Evolutionary conservation across 2,888 invertebrate species (phyloP).

Genomic region (Agrypnus murinus): DNA sequence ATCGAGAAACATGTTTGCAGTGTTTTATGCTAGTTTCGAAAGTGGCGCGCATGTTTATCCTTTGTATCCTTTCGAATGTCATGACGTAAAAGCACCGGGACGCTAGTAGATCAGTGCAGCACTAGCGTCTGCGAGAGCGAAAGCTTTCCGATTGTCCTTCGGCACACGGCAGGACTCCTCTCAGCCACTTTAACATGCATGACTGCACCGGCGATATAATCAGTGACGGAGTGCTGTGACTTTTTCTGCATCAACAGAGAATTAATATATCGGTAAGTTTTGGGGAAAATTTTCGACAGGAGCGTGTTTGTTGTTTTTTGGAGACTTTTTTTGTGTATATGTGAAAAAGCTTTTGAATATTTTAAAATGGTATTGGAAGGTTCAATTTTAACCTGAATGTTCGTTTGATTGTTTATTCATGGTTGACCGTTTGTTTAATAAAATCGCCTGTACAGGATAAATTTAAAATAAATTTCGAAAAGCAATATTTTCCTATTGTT

Average conservation of each 20-base stretch:
- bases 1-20: conserved; percentile 31
- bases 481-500: not conserved
- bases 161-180: conserved; percentile 33
- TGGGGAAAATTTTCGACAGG: no score
- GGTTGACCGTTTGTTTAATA: no score
- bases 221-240: conserved; percentile 58
- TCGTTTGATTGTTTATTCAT: no score
- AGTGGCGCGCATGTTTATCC: conserved; percentile 48
- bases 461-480: not conserved
- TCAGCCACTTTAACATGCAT: conserved; percentile 59
- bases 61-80: conserved; percentile 52
- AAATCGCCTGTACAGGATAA: no score
- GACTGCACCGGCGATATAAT: conserved; percentile 57
- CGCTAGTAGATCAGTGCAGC: conserved; percentile 61
- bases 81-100: conserved; percentile 65
- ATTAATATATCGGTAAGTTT: conserved; percentile 51
- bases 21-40: conserved; percentile 42
- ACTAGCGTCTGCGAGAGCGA: conserved; percentile 57
- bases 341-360: no score
- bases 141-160: conserved; percentile 45
- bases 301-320: no score
- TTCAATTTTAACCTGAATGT: no score
- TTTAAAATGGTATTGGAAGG: no score
- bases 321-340: no score
- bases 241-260: conserved; percentile 48